Conservation (phyloP, 2,113 vertebrate genomes). For the Puma concolor region DNA sequence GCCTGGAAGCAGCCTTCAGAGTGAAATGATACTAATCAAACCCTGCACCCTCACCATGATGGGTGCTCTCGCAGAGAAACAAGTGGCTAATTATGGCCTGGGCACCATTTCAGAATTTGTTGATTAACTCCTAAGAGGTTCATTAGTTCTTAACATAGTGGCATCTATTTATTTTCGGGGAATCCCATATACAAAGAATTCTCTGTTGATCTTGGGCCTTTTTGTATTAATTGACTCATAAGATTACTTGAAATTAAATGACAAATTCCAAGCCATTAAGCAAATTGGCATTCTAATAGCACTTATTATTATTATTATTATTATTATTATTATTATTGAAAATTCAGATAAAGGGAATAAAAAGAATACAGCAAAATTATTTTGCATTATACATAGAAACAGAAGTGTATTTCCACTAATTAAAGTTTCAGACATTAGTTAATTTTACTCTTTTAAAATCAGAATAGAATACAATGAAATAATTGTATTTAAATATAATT, state of each 20-base stretch:
- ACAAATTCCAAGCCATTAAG: slow-evolving; percentile 50
- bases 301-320: slow-evolving; percentile 26
- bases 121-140: neutral
- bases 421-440: slow-evolving; percentile 41
- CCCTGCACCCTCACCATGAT: neutral
- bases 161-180: neutral
- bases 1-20: slow-evolving; percentile 24
- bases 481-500: slow-evolving; percentile 49
- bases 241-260: neutral
- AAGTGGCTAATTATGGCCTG: neutral
- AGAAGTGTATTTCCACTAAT: neutral
- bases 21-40: neutral
- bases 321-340: slow-evolving; percentile 23
- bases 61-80: neutral
- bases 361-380: slow-evolving; percentile 1
- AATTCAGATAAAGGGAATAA: slow-evolving; percentile 26
- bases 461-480: slow-evolving; percentile 58
- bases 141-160: neutral
- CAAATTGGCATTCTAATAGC: slow-evolving; percentile 36
- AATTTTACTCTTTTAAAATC: slow-evolving; percentile 63
- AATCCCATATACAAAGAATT: neutral
- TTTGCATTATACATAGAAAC: slow-evolving; percentile 36
- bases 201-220: neutral
- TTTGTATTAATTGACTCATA: neutral
- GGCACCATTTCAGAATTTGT: neutral